Evolutionary conservation across 2,888 invertebrate genomes (phyloP), one percentile per base, ranked within the genome.

Genomic region (Acrobeloides nanus): DNA sequence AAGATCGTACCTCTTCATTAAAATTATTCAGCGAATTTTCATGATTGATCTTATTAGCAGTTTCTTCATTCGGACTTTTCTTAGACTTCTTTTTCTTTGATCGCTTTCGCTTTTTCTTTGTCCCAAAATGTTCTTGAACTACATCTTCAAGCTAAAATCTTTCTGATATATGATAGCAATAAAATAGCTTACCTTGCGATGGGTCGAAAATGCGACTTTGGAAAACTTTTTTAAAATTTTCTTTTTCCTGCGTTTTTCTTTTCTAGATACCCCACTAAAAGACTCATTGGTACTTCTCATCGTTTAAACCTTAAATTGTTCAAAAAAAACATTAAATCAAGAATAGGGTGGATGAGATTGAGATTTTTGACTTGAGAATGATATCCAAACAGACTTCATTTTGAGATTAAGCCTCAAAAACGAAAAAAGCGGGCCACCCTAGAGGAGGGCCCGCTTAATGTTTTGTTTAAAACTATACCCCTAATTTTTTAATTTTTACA

Each of bases 171-270:
- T 38, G 6, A 15, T 6, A 18, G 8, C 5, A 8, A 38, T 17
- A 20, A 15, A 38, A 5, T n/a, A 20, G 17, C 5, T 20, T 48
- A 48, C 48, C 34, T 48, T 48, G 25, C 15, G 34, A 25, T 48
- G 48, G 27, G 49, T 35, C 6, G 17, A 32, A 23, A 25, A 48
- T 6, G 48, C 48, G 10, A 17, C 18, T 31, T 48, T 48, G 8
- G 15, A 35, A 7, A 48, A 8, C 15, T 48, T 48, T 37, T 48
- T 48, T 44, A 48, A 21, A 18, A 23, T 23, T 32, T 27, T 39
- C 38, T 38, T 38, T 37, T 24, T 24, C 31, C 39, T 49, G 32
- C 49, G 46, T 21, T 31, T 38, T 17, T 26, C 38, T 18, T 49
- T 49, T 1, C 47, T n/a, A n/a, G n/a, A n/a, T n/a, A n/a, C n/a